Evolutionary conservation across 2,888 invertebrate species (phyloP).

Genomic region (Sisyra terminalis): DNA sequence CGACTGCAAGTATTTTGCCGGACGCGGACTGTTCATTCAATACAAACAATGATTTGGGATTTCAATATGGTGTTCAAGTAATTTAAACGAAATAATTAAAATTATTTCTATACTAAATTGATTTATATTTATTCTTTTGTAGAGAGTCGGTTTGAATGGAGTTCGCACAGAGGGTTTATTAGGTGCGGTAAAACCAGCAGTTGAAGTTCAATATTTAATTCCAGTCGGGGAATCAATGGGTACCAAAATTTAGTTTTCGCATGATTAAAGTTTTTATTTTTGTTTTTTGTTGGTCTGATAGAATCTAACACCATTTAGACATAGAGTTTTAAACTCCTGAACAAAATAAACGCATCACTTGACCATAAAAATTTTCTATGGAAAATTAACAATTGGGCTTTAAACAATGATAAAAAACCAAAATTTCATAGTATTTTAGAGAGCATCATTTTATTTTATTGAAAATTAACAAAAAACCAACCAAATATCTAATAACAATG

Average conservation of each 20-base stretch:
- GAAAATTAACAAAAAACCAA: no score
- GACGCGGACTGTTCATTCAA: conserved; percentile 13
- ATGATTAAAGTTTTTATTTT: no score
- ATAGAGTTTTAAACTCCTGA: no score
- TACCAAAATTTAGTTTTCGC: conserved; percentile 4
- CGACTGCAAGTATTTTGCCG: conserved; percentile 33
- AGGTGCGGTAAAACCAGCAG: conserved; percentile 37
- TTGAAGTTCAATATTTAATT: conserved; percentile 32
- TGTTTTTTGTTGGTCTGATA: no score
- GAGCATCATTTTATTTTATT: no score
- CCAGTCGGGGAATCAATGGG: conserved; percentile 11
- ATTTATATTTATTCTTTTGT: conserved; percentile 3
- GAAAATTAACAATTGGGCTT: no score
- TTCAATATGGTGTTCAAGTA: conserved; percentile 12
- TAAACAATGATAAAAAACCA: no score
- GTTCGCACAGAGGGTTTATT: conserved; percentile 33
- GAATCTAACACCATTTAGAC: no score
- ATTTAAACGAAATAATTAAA: conserved; percentile 9
- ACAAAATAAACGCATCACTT: no score
- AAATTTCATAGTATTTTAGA: no score
- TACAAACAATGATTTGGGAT: not conserved
- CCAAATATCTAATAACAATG: no score
- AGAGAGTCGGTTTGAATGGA: not conserved
- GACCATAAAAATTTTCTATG: no score
- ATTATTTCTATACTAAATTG: conserved; percentile 6